Evolutionary conservation across 2,888 invertebrate genomes (phyloP), one percentile per base, ranked within the genome.

Genomic region (Agrypnus murinus): DNA sequence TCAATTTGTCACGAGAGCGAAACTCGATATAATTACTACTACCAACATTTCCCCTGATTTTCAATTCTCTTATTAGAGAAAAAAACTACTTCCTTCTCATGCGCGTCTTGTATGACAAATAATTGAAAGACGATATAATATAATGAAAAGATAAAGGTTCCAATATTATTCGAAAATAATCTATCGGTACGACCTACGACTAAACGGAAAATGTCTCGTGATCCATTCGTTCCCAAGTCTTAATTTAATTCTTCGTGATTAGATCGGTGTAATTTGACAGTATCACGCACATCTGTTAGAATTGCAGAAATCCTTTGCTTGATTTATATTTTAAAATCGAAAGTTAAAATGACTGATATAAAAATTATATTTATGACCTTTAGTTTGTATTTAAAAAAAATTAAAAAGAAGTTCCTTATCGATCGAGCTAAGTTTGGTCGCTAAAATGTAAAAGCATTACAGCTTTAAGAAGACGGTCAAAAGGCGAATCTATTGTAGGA

Each of bases 231-330:
- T 58, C 50, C 60, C 65, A 48, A 57, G 59, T 62, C 38, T 59
- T 67, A 67, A 70, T 70, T 71, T 63, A 71, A 70, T 70, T 65
- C 55, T 31, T 67, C 34, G 12, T 48, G 71, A 71, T 71, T 66
- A 58, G 46, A 57, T 71, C 48, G 32, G 38, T 55, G 36, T 67
- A 62, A 71, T 67, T 67, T 58, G 66, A 71, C 71, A 66, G 50
- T 55, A 62, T 48, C 71, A 71, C 71, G 71, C 62, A 65, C 10
- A 59, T 48, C 50, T 59, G 14, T 8, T 38, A 38, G 12, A 2
- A 12, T 38, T 38, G 38, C 38, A 12, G 38, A 38, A 38, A 38
- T 38, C 38, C 12, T 38, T 25, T 25, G 2, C 25, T n/a, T 25
- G 25, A 25, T 25, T 25, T 25, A 25, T 25, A 25, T 25, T 3